Evolutionary conservation across 2,797 vertebrate genomes (phyloP), one percentile per base, ranked within the genome.

Genomic region (Buphagus erythrorhynchus): DNA sequence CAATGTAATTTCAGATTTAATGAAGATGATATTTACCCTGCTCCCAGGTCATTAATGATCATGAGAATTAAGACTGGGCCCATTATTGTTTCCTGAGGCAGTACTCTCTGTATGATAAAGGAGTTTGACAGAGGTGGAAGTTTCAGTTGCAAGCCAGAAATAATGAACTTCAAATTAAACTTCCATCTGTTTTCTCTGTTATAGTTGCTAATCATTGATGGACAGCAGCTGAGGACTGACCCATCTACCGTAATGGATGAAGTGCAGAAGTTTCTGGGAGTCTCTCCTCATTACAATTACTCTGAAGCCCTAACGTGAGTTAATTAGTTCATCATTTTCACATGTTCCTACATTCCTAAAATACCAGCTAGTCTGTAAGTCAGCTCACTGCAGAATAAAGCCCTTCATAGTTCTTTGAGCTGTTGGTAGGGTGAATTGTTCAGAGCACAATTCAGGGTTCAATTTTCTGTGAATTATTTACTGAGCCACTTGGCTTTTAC

Each of bases 261-360:
- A 97, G 99, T 99, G 4, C 99, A 99, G 97, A 99, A 98, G 97
- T 99, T 99, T 96, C 97, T 99, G 84, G 99, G 99, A 82, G 99
- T 99, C 74, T 98, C 99, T 95, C 99, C 99, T 94, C 98, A 99
- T 96, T 99, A 99, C 68, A 99, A 99, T 98, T 99, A 99, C 95
- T 99, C 99, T 54, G 99, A 99, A 98, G 98, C 99, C 29, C 98
- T 99, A 86, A 99, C 98, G 99, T 99, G 97, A 99, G 99, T 98
- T 84, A 83, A 65, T 93, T 79, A 91, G 59, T 73, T 91, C 35
- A 88, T 86, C 38, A 40, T 57, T 78, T 79, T 84, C 65, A 58
- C 35, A 9, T 33, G 4, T 90, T 88, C 16, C 31, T 72, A 19
- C 59, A 40, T 88, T 72, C 8, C 54, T 77, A 59, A 93, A 92